Evolutionary conservation across 2,888 invertebrate genomes (phyloP).

Genomic region (Prosapia bicincta): DNA sequence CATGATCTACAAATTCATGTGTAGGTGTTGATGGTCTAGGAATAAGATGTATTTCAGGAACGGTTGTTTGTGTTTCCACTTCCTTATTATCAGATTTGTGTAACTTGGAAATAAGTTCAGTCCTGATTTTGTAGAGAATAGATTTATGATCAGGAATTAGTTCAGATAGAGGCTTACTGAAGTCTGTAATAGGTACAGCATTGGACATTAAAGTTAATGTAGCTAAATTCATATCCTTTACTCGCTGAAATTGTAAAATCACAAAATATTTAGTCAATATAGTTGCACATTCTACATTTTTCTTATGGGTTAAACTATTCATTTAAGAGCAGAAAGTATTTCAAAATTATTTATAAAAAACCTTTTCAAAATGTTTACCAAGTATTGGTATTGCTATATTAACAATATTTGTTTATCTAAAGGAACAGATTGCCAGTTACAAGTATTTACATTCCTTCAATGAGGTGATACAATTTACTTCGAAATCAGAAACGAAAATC

Average conservation of each 20-base stretch:
- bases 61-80: not conserved
- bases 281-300: no score
- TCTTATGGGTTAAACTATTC: no score
- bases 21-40: not conserved
- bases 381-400: no score
- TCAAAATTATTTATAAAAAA: no score
- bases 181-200: not conserved
- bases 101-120: not conserved
- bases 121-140: not conserved
- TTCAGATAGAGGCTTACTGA: not conserved
- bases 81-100: not conserved
- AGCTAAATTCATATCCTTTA: not conserved
- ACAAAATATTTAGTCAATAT: not conserved
- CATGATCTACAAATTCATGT: no score
- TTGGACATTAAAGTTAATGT: not conserved
- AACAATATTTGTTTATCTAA: no score
- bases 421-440: no score
- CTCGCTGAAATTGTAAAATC: not conserved
- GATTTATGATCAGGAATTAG: not conserved
- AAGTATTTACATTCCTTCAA: no score
- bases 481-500: no score
- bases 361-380: no score
- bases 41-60: not conserved
- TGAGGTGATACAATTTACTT: no score
- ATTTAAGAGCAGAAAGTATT: no score